phyloP scores from a whole-genome alignment of 1,140 invertebrate species.

The Calosoma granatense region DNA sequence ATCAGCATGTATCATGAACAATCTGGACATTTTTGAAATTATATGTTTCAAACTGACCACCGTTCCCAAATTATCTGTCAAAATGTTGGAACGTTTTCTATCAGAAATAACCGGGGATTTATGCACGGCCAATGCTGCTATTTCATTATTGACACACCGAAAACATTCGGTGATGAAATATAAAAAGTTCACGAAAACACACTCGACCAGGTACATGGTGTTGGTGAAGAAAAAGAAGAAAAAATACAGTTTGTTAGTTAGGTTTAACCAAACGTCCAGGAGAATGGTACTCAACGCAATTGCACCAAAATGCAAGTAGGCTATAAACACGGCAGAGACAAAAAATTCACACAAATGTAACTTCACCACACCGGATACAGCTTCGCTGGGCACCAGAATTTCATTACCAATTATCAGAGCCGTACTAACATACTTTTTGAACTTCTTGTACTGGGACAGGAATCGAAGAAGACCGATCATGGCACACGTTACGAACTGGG shows the following conservation, averaged over 20 bases:
- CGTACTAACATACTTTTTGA: not conserved
- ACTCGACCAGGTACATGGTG: not conserved
- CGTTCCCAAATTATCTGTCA: not conserved
- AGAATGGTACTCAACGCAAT: not conserved
- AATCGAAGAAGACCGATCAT: not conserved
- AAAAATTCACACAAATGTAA: not conserved
- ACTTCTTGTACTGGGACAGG: not conserved
- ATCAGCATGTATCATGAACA: not conserved
- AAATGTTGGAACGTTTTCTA: not conserved
- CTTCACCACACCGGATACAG: not conserved
- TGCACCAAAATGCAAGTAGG: not conserved
- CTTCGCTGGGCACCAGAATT: not conserved
- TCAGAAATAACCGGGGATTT: not conserved
- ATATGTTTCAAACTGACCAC: not conserved
- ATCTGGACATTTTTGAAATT: not conserved
- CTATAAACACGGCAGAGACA: not conserved
- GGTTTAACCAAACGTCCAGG: not conserved
- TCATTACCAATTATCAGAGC: not conserved
- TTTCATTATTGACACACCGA: not conserved
- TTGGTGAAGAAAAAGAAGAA: not conserved
- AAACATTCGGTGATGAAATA: not conserved
- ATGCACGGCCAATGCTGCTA: not conserved
- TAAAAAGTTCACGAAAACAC: not conserved
- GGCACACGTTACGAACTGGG: not conserved
- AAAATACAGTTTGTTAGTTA: not conserved